These are phyloP conservation scores for Aurelia aurita complex sp. Pacific DNA, from an alignment of 30 jellyfish, hydroid and myxozoan genomes.

Conservation along the genomic window DNA sequence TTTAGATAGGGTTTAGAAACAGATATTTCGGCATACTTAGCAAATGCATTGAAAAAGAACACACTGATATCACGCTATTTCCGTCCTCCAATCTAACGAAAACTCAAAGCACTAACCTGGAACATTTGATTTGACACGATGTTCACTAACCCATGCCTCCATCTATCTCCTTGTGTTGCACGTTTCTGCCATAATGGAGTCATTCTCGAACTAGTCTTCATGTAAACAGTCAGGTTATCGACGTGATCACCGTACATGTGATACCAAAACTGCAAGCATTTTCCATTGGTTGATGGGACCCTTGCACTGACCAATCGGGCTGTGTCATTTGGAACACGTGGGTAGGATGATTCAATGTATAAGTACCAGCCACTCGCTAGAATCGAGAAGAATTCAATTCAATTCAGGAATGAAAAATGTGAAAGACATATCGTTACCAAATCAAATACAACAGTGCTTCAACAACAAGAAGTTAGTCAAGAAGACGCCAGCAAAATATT, in stretches of 20 bases:
- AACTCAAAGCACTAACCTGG: constrained; percentile 57
- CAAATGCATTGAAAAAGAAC: too few relatives aligned
- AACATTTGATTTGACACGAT: constrained; percentile 79
- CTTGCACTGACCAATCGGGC: constrained; percentile 85
- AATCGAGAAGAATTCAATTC: not conserved
- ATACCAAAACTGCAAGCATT: constrained; percentile 94
- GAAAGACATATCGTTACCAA: too few relatives aligned
- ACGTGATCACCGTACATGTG: constrained; percentile 99
- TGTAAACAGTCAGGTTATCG: constrained; percentile 85
- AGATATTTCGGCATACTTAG: too few relatives aligned
- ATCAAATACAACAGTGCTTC: too few relatives aligned
- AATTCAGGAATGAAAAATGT: too few relatives aligned
- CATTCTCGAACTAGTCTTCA: constrained; percentile 67
- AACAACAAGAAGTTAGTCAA: too few relatives aligned
- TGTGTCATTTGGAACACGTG: constrained; percentile 93
- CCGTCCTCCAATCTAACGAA: too few relatives aligned
- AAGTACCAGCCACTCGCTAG: constrained; percentile 87
- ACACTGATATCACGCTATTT: too few relatives aligned
- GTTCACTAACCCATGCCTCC: constrained; percentile 89
- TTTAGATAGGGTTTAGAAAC: too few relatives aligned
- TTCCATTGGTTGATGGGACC: constrained; percentile 81
- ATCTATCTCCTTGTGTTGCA: constrained; percentile 94
- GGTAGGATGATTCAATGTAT: constrained; percentile 92
- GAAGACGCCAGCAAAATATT: too few relatives aligned
- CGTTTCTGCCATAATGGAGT: constrained; percentile 80